Percentiles rank a stretch among this genome's conserved stretches.
Conservation (phyloP, 2,113 vertebrate genomes). For the Fregata magnificens region DNA sequence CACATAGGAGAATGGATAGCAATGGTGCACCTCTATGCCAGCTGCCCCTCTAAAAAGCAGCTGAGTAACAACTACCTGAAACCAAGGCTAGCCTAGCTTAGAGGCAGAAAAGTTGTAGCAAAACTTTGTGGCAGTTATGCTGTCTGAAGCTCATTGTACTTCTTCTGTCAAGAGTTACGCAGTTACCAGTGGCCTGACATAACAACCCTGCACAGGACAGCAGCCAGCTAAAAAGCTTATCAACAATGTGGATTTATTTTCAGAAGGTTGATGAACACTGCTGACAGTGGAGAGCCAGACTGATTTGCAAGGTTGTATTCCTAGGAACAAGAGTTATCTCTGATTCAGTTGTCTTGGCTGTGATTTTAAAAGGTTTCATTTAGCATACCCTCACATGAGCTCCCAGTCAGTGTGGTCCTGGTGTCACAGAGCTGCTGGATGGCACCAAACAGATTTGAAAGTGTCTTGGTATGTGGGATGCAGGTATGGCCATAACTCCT, state of each 20-base stretch:
- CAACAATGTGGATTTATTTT: neutral
- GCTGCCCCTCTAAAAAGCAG: neutral
- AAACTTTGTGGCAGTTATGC: neutral
- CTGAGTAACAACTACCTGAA: neutral
- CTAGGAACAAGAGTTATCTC: neutral
- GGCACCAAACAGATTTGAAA: neutral
- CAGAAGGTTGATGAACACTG: neutral
- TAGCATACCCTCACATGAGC: neutral
- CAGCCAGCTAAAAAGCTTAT: neutral
- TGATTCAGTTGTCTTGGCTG: neutral
- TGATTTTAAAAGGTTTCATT: neutral
- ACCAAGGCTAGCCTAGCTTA: neutral
- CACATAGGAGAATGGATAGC: neutral
- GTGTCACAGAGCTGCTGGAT: neutral
- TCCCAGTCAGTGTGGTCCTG: neutral
- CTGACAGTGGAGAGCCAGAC: neutral
- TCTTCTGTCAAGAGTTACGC: neutral
- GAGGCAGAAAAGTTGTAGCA: neutral
- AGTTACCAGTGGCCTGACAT: neutral
- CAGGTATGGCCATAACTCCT: neutral
- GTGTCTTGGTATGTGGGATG: neutral
- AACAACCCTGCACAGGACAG: neutral
- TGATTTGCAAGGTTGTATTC: neutral
- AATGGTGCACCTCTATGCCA: neutral
- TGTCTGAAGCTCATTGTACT: neutral